These are phyloP conservation scores for Drosophila birchii DNA, from an alignment of 2,888 invertebrate genomes.

Conservation along the genomic window DNA sequence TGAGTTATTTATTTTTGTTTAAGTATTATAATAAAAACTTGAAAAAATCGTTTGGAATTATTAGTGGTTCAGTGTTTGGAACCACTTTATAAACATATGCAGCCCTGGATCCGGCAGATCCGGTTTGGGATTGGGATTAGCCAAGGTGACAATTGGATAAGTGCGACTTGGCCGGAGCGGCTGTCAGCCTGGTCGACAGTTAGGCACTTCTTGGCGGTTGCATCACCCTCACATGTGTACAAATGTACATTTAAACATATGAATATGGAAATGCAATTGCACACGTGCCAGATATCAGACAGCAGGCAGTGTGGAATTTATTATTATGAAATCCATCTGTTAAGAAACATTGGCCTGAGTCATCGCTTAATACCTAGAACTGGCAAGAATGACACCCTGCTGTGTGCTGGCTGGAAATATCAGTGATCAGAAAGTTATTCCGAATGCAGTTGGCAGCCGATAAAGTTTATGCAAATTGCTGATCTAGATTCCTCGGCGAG, in stretches of 20 bases:
- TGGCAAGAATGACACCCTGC: slow-evolving; percentile 1
- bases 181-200: background rate
- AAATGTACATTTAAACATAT: background rate
- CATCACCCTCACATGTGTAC: slow-evolving; percentile 18
- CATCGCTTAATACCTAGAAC: slow-evolving; percentile 15
- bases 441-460: slow-evolving; percentile 15
- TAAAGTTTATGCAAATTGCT: slow-evolving; percentile 49
- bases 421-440: slow-evolving; percentile 2
- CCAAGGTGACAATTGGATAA: slow-evolving; percentile 33
- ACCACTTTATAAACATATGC: background rate
- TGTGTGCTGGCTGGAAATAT: slow-evolving; percentile 2
- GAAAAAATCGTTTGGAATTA: no score
- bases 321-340: slow-evolving; percentile 24
- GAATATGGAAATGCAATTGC: slow-evolving; percentile 29
- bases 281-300: slow-evolving; percentile 37
- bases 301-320: background rate
- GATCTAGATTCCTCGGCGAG: slow-evolving; percentile 48
- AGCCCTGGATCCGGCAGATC: slow-evolving; percentile 46
- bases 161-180: slow-evolving; percentile 3
- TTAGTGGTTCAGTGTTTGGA: background rate
- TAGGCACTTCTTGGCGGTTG: slow-evolving; percentile 15
- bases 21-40: background rate
- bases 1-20: no score
- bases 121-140: slow-evolving; percentile 46
- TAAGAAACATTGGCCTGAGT: slow-evolving; percentile 35